Percentiles rank a stretch among this genome's conserved stretches.
These are phyloP conservation scores for Ictalurus punctatus DNA, from an alignment of 2,113 vertebrate species.

Conservation along the genomic window DNA sequence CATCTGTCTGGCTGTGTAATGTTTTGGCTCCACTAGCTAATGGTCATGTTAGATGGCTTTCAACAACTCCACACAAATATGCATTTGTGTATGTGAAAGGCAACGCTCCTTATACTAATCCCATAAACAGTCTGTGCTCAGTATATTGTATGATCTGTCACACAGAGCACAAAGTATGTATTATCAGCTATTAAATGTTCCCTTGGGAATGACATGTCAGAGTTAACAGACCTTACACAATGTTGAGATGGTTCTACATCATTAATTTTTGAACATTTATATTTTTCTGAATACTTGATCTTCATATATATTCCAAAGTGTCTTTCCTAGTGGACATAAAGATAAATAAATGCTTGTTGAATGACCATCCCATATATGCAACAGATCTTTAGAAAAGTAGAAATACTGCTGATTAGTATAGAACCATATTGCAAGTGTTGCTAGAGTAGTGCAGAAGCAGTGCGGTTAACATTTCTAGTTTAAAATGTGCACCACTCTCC, in stretches of 20 bases:
- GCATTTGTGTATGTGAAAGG: background rate
- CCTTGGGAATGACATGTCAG: background rate
- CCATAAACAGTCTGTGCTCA: background rate
- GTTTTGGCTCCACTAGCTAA: constrained; percentile 4
- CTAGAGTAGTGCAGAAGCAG: background rate
- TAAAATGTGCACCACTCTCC: background rate
- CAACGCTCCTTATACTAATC: background rate
- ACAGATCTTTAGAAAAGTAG: background rate
- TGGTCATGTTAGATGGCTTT: constrained; percentile 1
- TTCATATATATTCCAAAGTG: background rate
- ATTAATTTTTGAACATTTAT: background rate
- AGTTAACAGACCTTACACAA: background rate
- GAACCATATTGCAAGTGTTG: background rate
- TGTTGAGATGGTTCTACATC: background rate
- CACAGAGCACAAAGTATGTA: background rate
- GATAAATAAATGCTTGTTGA: background rate
- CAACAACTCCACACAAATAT: background rate
- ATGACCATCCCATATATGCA: background rate
- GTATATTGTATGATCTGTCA: background rate
- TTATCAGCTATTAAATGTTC: background rate
- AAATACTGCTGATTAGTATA: background rate
- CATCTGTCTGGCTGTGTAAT: constrained; percentile 15
- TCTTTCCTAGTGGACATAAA: background rate
- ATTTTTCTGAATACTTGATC: background rate
- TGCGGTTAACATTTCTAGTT: too few species aligned